Evolutionary conservation across 37 sponge, comb jelly and placozoan species (phyloP).

Genomic region (Geodia barretti): DNA sequence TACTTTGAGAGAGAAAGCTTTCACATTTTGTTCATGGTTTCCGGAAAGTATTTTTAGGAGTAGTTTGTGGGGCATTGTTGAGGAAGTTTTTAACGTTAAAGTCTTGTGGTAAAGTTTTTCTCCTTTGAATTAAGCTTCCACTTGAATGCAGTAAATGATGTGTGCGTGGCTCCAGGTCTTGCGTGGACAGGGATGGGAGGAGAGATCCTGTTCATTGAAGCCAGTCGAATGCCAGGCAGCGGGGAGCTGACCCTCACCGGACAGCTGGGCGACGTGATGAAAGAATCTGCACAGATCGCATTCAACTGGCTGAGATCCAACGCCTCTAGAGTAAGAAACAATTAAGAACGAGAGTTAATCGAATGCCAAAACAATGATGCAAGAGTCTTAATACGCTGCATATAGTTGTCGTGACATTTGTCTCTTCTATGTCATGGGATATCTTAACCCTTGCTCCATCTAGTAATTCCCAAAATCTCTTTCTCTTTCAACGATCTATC

Average conservation of each 20-base stretch:
- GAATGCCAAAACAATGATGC: background rate
- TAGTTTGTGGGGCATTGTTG: background rate
- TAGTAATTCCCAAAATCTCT: background rate
- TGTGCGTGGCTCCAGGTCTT: conserved; percentile 37
- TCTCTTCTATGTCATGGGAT: too few species aligned
- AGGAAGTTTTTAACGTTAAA: background rate
- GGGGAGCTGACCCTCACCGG: conserved; percentile 86
- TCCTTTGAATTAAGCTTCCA: too few species aligned
- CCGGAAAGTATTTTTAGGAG: conserved; percentile 15
- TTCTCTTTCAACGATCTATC: background rate
- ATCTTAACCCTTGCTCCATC: too few species aligned
- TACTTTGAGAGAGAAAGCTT: too few species aligned
- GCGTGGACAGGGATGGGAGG: conserved; percentile 92
- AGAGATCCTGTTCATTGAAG: conserved; percentile 91
- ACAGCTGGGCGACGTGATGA: conserved; percentile 73
- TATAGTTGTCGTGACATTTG: too few species aligned
- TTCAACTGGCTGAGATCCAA: conserved; percentile 87
- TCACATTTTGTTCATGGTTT: too few species aligned
- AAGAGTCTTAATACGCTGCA: background rate
- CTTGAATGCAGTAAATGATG: background rate
- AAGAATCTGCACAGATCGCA: conserved; percentile 89
- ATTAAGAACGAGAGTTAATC: background rate
- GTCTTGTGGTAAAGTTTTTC: too few species aligned
- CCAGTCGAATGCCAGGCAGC: conserved; percentile 77
- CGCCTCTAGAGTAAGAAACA: conserved; percentile 37